A percentile compares a stretch with the other conserved stretches of the same genome.
phyloP scores from a whole-genome alignment of 2,797 vertebrate species.

The Alauda arvensis region DNA sequence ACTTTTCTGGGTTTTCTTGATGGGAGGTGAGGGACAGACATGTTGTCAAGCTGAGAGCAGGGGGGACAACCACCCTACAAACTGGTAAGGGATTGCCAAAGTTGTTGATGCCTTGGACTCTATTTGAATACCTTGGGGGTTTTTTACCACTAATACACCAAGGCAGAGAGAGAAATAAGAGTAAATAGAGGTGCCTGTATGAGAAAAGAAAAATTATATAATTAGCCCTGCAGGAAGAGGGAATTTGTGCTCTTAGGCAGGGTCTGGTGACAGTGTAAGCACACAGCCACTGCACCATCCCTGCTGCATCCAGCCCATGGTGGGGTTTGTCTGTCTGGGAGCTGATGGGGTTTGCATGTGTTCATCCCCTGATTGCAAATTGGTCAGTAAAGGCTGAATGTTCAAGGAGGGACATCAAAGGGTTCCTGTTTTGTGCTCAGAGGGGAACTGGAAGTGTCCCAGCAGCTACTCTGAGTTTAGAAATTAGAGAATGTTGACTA shows the following conservation, averaged over 20 bases:
- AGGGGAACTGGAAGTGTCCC: not conserved
- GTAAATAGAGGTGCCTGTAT: not conserved
- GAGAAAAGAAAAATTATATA: not conserved
- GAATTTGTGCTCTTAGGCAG: not conserved
- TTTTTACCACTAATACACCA: not conserved
- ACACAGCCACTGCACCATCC: not conserved
- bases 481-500: not conserved
- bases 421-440: not conserved
- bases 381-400: not conserved
- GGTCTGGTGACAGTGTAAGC: not conserved
- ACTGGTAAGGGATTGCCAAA: not conserved
- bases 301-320: not conserved
- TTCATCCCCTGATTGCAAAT: not conserved
- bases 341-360: not conserved
- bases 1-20: not conserved
- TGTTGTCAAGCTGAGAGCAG: not conserved
- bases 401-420: not conserved
- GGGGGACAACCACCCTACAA: not conserved
- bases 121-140: rapidly evolving
- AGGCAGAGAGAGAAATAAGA: not conserved
- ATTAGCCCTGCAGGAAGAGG: not conserved
- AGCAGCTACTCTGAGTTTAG: not conserved
- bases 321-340: not conserved
- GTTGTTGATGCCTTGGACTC: not conserved
- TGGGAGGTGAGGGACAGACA: not conserved